Percentiles rank a stretch among this genome's conserved stretches.
phyloP scores from a whole-genome alignment of 2,797 vertebrate genomes.

The Pseudochirops cupreus region DNA sequence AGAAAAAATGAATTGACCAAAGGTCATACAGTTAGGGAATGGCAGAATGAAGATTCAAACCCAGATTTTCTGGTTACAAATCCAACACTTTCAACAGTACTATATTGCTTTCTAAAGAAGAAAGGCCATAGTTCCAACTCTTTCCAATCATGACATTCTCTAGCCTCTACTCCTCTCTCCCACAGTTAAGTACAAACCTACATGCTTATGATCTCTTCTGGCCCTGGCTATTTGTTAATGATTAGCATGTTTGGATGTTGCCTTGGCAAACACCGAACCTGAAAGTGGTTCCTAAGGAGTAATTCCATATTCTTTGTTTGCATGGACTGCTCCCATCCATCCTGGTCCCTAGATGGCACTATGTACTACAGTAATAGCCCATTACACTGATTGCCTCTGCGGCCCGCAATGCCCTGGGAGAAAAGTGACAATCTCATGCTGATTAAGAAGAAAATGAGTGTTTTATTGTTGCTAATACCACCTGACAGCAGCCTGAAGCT shows the following conservation, averaged over 20 bases:
- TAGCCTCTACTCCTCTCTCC: background rate
- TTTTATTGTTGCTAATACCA: background rate
- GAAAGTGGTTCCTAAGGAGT: background rate
- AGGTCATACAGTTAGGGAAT: background rate
- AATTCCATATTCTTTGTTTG: background rate
- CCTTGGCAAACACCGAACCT: background rate
- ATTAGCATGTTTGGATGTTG: background rate
- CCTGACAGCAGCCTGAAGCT: background rate
- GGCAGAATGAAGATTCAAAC: background rate
- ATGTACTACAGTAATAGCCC: background rate
- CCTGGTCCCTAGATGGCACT: slow-evolving; percentile 1
- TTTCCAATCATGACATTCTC: background rate
- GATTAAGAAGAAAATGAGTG: background rate
- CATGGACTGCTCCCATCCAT: background rate
- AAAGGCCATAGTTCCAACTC: background rate
- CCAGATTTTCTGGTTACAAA: background rate
- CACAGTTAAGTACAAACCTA: background rate
- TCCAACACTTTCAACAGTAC: background rate
- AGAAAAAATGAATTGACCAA: background rate
- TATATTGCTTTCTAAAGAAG: background rate
- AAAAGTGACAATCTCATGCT: background rate
- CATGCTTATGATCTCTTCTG: background rate
- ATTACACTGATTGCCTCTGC: background rate
- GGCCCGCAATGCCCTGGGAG: background rate
- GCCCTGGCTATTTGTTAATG: background rate